phyloP scores from a whole-genome alignment of 2,888 invertebrate species.

The Bhutanitis thaidina region DNA sequence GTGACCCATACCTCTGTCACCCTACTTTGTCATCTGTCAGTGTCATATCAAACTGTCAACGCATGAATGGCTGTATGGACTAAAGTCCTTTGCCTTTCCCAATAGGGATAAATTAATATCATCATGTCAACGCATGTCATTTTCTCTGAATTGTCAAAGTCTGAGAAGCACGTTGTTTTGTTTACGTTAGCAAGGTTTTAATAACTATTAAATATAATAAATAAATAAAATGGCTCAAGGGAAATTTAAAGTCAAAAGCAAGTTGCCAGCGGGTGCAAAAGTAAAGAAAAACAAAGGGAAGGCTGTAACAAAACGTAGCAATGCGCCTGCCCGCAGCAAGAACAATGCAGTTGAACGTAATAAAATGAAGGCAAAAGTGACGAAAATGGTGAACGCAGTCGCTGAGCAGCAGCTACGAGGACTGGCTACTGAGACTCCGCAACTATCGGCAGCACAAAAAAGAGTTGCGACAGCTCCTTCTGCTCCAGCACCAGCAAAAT shows the following conservation, averaged over 20 bases:
- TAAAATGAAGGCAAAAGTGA: constrained; percentile 83
- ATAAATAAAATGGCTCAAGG: constrained; percentile 82
- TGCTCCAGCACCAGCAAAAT: constrained; percentile 57
- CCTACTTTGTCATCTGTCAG: no score
- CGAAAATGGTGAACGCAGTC: constrained; percentile 85
- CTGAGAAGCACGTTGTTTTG: background rate
- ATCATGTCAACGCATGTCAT: no score
- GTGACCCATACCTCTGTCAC: no score
- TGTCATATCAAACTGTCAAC: no score
- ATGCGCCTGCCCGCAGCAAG: constrained; percentile 83
- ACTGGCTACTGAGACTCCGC: constrained; percentile 73
- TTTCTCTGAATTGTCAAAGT: no score
- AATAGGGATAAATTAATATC: no score
- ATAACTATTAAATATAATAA: background rate
- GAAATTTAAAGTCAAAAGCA: constrained; percentile 83
- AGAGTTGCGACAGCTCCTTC: constrained; percentile 63
- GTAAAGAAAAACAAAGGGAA: constrained; percentile 77
- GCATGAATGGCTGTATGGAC: no score
- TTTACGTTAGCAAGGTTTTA: background rate
- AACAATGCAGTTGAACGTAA: constrained; percentile 79
- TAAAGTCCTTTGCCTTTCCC: no score
- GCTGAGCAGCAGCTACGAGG: constrained; percentile 84
- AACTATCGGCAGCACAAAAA: constrained; percentile 72
- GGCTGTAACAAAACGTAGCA: constrained; percentile 79
- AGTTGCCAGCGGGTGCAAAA: constrained; percentile 78